Base-by-base conservation (phyloP, 2,888 invertebrate species). In the Prosapia bicincta region DNA sequence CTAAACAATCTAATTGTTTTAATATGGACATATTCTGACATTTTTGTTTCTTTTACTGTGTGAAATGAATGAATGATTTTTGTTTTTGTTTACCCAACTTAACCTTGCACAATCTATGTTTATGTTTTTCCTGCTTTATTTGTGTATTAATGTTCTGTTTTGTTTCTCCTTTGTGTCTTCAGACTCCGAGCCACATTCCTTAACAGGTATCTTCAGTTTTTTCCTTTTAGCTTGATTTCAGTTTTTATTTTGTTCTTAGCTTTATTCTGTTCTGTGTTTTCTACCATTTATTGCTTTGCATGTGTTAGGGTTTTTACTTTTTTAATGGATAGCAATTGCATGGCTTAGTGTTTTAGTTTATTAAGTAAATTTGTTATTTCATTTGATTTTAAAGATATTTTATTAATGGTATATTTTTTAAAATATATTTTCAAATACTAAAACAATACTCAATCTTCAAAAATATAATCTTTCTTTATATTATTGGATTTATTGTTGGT, bases 181-280 rank as follows among this genome's bases (percentile, higher is more conserved):
- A 79, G 79, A 79, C 74, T 73, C 78, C 28, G 79, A 79, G 74
- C 66, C 76, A 71, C 78, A 78, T 75, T 43, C 79, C 38, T 69
- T 74, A 66, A 72, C 79, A 79, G 79, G 79, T 78, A 79, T 69
- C 28, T 72, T 66, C 26, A 30, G 67, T 25, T 72, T 72, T 13
- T 67, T 66, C 26, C 65, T 72, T 72, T 54, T 66, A n/a, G n/a
- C n/a, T 26, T 24, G 66, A 23, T 54, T 72, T 13, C 23, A 20
- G 15, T 24, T 15, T 66, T 54, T 54, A 20, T 54, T 54, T 20
- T 54, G 2, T 54, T 66, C 70, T 75, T 65, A 28, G 68, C 73
- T 69, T 76, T 78, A 25, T 25, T 65, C 76, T 71, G 71, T 69
- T 69, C 24, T 71, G 32, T 67, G 76, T 67, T 78, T 69, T 74